Evolutionary conservation across 2,113 vertebrate genomes (phyloP).

Genomic region (Nyctereutes procyonoides): DNA sequence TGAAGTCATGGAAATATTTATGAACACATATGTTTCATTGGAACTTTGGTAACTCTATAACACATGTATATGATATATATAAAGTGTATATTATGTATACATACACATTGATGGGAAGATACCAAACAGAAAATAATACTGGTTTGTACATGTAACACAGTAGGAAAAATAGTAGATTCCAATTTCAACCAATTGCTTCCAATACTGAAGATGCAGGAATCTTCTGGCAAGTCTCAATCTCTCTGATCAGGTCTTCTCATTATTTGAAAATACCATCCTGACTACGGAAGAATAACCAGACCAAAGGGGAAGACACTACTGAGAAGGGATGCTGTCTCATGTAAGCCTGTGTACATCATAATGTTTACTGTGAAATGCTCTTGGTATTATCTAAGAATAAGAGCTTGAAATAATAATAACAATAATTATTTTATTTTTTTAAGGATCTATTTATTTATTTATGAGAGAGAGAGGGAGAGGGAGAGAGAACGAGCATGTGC

Average conservation of each 20-base stretch:
- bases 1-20: constrained; percentile 24
- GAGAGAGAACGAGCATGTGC: background rate
- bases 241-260: background rate
- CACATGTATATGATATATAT: background rate
- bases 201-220: background rate
- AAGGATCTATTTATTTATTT: background rate
- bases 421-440: background rate
- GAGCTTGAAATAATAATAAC: background rate
- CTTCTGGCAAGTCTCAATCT: background rate
- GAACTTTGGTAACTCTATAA: background rate
- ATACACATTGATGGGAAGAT: background rate
- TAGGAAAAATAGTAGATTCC: background rate
- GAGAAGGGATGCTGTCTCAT: background rate
- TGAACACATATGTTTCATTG: background rate
- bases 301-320: background rate
- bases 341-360: background rate
- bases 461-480: background rate
- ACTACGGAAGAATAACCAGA: background rate
- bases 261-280: background rate
- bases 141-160: background rate
- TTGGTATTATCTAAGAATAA: background rate
- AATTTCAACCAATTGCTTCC: background rate
- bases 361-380: background rate
- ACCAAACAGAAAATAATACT: background rate
- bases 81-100: background rate